Base-by-base conservation (phyloP, 2,797 vertebrate genomes). In the Borostomias antarcticus region DNA sequence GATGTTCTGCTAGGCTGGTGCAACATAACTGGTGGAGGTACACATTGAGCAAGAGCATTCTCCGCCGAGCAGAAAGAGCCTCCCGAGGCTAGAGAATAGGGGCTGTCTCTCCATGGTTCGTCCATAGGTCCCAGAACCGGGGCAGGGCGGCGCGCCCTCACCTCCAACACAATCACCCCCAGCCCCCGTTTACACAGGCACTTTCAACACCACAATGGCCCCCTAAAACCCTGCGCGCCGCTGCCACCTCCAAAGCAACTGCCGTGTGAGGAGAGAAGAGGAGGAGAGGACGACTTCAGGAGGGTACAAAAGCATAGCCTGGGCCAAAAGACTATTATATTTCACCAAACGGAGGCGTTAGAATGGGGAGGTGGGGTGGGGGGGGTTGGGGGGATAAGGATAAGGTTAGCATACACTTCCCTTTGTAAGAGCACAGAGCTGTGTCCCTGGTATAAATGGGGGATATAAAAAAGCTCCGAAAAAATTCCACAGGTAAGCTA, bases 281-380 rank as follows among this genome's bases (percentile, higher is more conserved):
- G 9, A 17, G 40, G 40, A 6, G 15, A 13, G 9, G 35, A 13
- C 2, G 6, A 9, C 40, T 43, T 43, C 25, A 61, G 48, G 60
- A 30, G 19, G 37, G 73, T 47, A 78, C 73, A 85, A 85, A 88
- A 75, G 81, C 70, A 86, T 57, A 86, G 72, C 73, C 75, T 8
- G 4, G 79, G 51, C 74, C 80, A 73, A 84, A 81, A 87, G 84
- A 87, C 76, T 73, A 88, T 86, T 89, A 83, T 77, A 77, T 82
- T 83, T 81, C 82, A 81, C 65, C 70, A 63, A 70, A 74, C 77
- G 77, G 11, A 26, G 67, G 58, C n/a, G 37, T 28, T 30, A 43
- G 25, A 8, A 25, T 47, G 71, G 73, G 72, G 74, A 81, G 70
- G 6, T 28, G 26, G 33, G 74, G 71, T 73, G 81, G 75, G 80